phyloP scores from a whole-genome alignment of 2,888 invertebrate genomes.

The Oscheius myriophilus region DNA sequence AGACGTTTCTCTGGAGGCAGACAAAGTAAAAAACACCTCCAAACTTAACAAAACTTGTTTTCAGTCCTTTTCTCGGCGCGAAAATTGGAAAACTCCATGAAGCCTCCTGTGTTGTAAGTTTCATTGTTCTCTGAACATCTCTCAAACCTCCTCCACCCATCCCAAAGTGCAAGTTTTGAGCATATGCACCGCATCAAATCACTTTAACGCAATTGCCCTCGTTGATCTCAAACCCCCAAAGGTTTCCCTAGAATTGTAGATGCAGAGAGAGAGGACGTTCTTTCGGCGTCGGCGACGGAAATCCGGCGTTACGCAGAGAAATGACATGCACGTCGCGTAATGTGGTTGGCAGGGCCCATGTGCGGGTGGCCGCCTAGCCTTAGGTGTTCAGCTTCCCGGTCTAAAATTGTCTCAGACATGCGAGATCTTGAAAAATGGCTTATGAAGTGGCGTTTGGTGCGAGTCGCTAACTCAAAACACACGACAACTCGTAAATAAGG shows the following conservation, averaged over 20 bases:
- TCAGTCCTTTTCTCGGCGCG: conserved; percentile 92
- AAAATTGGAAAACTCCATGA: conserved; percentile 95
- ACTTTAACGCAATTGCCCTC: background rate
- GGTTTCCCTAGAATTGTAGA: background rate
- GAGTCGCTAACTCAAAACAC: no score
- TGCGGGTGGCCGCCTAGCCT: background rate
- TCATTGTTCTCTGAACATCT: background rate
- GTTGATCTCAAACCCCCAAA: background rate
- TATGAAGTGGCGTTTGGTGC: no score
- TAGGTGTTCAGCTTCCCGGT: background rate
- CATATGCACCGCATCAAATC: background rate
- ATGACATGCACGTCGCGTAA: conserved; percentile 30
- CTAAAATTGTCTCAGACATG: no score
- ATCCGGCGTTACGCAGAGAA: conserved; percentile 30
- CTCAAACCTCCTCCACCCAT: background rate
- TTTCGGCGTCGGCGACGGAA: conserved; percentile 25
- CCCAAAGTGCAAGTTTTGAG: background rate
- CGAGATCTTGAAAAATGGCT: no score
- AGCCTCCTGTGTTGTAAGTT: conserved; percentile 90
- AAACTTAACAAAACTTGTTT: conserved; percentile 52
- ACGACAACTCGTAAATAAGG: no score
- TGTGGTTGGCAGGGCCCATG: conserved; percentile 26
- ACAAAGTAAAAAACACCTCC: conserved; percentile 77
- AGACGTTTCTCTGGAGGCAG: conserved; percentile 96
- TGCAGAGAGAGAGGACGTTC: background rate